A percentile compares a stretch with the other conserved stretches of the same genome.
These are phyloP conservation scores for Yasuhikotakia modesta DNA, from an alignment of 2,797 vertebrate species.

Conservation along the genomic window DNA sequence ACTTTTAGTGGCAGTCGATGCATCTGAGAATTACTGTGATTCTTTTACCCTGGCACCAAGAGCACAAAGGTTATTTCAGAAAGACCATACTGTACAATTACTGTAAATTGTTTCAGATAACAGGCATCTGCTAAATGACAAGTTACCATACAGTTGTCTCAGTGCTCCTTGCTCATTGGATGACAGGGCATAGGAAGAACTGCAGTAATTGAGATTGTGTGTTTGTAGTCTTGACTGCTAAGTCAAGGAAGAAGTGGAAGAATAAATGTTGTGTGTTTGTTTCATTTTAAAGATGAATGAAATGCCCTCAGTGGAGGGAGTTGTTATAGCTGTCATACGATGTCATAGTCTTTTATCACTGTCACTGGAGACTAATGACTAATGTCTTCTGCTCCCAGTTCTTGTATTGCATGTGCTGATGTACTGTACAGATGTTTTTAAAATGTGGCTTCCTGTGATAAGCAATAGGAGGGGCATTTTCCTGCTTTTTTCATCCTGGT, in stretches of 20 bases:
- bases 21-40: background rate
- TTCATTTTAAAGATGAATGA: conserved; percentile 35
- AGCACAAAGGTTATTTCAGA: conserved; percentile 4
- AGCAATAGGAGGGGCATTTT: conserved; percentile 38
- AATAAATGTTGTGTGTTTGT: conserved; percentile 44
- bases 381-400: background rate
- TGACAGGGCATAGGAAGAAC: conserved; percentile 15
- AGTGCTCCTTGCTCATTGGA: conserved; percentile 12
- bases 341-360: background rate
- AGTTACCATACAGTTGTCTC: background rate
- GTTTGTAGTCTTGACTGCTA: background rate
- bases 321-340: background rate
- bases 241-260: conserved; percentile 14
- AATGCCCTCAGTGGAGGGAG: conserved; percentile 19
- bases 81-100: background rate
- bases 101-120: conserved; percentile 23
- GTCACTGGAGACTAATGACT: background rate
- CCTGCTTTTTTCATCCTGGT: conserved; percentile 60
- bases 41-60: background rate
- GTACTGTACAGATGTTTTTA: conserved; percentile 62
- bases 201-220: conserved; percentile 27
- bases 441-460: conserved; percentile 62
- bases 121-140: conserved; percentile 22
- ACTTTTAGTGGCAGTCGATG: background rate
- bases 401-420: conserved; percentile 53